Base-by-base conservation (phyloP, 1,140 invertebrate species). In the Gryllus bimaculatus region DNA sequence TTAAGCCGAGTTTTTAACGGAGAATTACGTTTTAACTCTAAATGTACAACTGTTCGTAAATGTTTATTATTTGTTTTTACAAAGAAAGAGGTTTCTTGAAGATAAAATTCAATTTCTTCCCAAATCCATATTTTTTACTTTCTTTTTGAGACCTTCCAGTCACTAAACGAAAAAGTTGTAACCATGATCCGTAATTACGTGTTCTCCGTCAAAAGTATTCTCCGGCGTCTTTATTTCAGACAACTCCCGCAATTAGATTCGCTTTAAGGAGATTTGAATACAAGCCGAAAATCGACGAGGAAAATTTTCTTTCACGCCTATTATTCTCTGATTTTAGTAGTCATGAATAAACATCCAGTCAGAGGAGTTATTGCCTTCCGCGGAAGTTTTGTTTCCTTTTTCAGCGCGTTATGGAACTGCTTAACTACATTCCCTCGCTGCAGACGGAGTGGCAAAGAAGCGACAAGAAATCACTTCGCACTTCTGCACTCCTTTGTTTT, bases 261-360 rank as follows among this genome's bases (percentile, higher is more conserved):
- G 54, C 54, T 66, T 66, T 66, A 66, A 18, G 54, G 54, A 66
- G 54, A 66, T 66, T 66, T 66, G 54, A 66, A 66, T 66, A 66
- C 54, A 66, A 66, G 54, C 54, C 54, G 54, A 66, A 66, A 66
- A 66, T 66, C 54, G 54, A 66, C 54, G 54, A 66, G 18, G 54
- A 18, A 18, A 66, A 66, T 66, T 66, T 66, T 66, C 54, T 66
- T 66, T 66, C 54, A 66, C 54, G 54, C 54, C 54, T 66, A 66
- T 66, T 66, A 66, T 66, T 66, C 54, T 66, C 54, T 66, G 54
- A 66, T 66, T 66, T 66, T 66, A 66, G 54, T 66, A 10, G 54
- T 66, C 54, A 66, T 66, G 54, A 66, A 66, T 66, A 66, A 66
- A 66, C 54, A 66, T 66, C 7, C 54, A 66, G 54, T 18, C 18